These are phyloP conservation scores for Lepidonotus clava DNA, from an alignment of 2,888 invertebrate species.

Conservation along the genomic window DNA sequence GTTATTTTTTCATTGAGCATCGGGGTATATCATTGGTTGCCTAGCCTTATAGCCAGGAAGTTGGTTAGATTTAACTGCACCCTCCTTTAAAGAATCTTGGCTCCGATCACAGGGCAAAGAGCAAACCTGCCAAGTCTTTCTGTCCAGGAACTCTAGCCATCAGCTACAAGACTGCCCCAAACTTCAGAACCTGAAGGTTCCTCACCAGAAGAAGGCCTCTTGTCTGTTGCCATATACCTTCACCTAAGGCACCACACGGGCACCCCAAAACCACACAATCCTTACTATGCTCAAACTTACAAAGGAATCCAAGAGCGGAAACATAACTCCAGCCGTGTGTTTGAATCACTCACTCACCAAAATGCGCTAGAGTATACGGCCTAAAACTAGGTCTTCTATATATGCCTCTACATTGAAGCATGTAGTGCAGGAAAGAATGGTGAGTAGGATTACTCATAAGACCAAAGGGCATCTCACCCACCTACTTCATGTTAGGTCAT, in stretches of 20 bases:
- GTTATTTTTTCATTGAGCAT: constrained; percentile 46
- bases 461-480: background rate
- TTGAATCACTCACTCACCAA: no score
- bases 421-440: background rate
- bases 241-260: no score
- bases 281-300: no score
- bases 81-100: no score
- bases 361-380: background rate
- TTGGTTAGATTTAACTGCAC: constrained; percentile 7
- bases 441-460: background rate
- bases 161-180: background rate
- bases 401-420: constrained; percentile 3
- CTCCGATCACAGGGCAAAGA: no score
- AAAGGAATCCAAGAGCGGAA: no score
- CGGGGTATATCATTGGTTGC: background rate
- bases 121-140: no score
- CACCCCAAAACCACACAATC: no score
- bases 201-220: background rate
- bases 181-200: background rate
- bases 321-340: no score
- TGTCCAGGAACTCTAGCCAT: no score
- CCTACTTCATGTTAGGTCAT: background rate
- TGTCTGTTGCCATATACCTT: no score
- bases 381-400: background rate
- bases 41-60: background rate